Conservation (phyloP, 37 sponge, comb jelly and placozoan species). For the Beroe forskalii region DNA sequence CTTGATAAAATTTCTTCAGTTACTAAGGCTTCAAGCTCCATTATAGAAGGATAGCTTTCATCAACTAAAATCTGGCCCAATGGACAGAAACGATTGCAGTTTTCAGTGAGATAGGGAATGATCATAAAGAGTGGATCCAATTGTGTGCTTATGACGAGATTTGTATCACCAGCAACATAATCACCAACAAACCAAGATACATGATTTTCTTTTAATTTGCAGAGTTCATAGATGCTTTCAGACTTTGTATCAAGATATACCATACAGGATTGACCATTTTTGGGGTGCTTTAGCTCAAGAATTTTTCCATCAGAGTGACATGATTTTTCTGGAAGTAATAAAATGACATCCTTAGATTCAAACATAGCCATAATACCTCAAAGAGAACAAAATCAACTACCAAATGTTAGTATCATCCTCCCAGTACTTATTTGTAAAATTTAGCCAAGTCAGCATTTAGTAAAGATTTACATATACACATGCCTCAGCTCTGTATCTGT, state of each 20-base stretch:
- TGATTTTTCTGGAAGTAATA: not conserved
- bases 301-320: not conserved
- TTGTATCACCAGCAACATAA: not conserved
- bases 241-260: not conserved
- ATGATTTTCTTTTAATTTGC: not conserved
- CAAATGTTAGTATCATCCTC: too few relatives aligned
- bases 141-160: not conserved
- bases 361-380: too few relatives aligned
- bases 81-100: not conserved
- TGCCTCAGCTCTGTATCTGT: too few relatives aligned
- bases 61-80: conserved; percentile 48
- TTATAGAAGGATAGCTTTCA: conserved; percentile 22
- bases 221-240: not conserved
- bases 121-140: conserved; percentile 8
- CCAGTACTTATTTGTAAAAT: too few relatives aligned
- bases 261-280: conserved; percentile 29
- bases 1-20: not conserved
- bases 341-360: not conserved
- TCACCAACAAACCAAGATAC: conserved; percentile 65
- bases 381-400: too few relatives aligned
- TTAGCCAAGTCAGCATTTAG: too few relatives aligned
- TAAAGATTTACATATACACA: too few relatives aligned
- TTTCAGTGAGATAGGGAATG: conserved; percentile 17
- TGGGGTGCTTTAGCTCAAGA: conserved; percentile 2
- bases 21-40: not conserved